phyloP scores from a whole-genome alignment of 2,888 invertebrate genomes.

The Dichetophora obliterata region DNA sequence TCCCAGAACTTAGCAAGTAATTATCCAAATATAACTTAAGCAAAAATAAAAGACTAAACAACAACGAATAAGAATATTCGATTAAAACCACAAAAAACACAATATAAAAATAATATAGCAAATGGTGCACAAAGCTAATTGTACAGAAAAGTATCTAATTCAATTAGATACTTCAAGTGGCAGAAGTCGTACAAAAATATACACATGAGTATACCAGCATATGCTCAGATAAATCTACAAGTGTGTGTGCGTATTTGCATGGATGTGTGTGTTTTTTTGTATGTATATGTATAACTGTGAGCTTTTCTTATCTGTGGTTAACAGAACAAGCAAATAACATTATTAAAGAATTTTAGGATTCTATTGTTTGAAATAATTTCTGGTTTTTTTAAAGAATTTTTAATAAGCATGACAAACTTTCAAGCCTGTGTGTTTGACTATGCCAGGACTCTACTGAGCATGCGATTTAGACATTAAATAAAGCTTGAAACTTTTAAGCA shows the following conservation, averaged over 20 bases:
- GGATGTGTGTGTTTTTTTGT: not conserved
- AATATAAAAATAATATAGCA: not conserved
- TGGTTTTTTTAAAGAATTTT: not conserved
- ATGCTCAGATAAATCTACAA: not conserved
- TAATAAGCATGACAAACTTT: too few species aligned
- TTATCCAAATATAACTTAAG: too few species aligned
- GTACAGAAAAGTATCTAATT: not conserved
- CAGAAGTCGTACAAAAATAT: too few species aligned
- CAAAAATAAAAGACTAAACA: too few species aligned
- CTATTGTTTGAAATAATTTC: not conserved
- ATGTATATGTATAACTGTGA: not conserved
- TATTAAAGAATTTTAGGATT: too few species aligned
- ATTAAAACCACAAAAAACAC: not conserved
- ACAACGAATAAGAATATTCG: not conserved
- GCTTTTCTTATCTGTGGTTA: not conserved
- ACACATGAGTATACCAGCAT: not conserved
- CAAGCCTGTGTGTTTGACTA: too few species aligned
- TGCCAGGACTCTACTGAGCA: conserved; percentile 24
- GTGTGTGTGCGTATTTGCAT: not conserved
- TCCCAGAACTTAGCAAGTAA: too few species aligned
- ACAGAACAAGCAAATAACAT: too few species aligned
- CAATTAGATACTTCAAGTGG: too few species aligned
- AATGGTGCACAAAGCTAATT: not conserved
- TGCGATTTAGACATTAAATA: conserved; percentile 38
- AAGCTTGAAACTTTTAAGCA: conserved; percentile 25